A percentile compares a stretch with the other conserved stretches of the same genome.
phyloP scores from a whole-genome alignment of 2,888 invertebrate species.

The Anorthoa munda region DNA sequence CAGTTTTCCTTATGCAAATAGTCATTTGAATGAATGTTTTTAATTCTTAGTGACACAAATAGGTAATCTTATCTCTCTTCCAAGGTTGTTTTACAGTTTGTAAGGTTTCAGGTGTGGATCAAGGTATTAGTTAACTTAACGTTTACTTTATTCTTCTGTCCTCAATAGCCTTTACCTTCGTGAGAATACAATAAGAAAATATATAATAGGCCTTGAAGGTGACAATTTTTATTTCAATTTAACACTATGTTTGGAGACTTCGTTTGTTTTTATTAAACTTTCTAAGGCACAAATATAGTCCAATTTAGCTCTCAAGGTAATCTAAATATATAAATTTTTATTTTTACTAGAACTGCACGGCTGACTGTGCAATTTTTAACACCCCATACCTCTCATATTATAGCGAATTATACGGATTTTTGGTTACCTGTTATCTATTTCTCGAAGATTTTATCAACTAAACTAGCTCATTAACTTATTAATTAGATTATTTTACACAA shows the following conservation, averaged over 20 bases:
- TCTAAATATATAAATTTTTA: slow-evolving; percentile 70
- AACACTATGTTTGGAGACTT: not conserved
- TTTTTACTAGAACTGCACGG: slow-evolving; percentile 56
- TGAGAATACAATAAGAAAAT: slow-evolving; percentile 7
- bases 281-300: slow-evolving; percentile 21
- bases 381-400: slow-evolving; percentile 7
- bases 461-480: slow-evolving; percentile 74
- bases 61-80: slow-evolving; percentile 69
- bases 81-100: slow-evolving; percentile 67
- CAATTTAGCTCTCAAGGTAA: slow-evolving; percentile 60
- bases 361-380: slow-evolving; percentile 70
- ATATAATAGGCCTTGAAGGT: slow-evolving; percentile 2
- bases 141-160: not conserved
- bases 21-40: slow-evolving; percentile 26
- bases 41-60: slow-evolving; percentile 42
- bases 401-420: slow-evolving; percentile 19
- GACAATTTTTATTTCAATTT: slow-evolving; percentile 20
- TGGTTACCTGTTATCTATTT: slow-evolving; percentile 63
- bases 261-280: slow-evolving; percentile 3
- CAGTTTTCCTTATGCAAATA: slow-evolving; percentile 51
- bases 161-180: slow-evolving; percentile 33
- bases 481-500: slow-evolving; percentile 69
- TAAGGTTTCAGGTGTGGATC: slow-evolving; percentile 61
- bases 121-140: slow-evolving; percentile 20
- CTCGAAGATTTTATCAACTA: slow-evolving; percentile 62